Evolutionary conservation across 2,113 vertebrate species (phyloP).

Genomic region (Charina bottae): DNA sequence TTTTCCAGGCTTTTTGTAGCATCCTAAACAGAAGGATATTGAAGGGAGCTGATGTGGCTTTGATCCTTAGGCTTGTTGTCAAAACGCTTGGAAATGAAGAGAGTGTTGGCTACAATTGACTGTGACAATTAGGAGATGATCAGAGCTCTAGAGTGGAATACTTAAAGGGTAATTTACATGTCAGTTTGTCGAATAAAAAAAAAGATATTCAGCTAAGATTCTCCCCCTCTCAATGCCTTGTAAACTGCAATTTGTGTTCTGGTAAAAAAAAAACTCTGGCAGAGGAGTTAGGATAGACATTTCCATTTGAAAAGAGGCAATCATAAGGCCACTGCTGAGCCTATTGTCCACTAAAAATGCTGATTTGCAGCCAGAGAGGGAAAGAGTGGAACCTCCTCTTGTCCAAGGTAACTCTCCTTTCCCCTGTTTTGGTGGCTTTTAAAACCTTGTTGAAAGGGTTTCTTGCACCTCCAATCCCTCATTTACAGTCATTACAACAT

Average conservation of each 20-base stretch:
- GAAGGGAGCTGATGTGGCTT: slow-evolving; percentile 88
- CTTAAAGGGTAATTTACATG: slow-evolving; percentile 99
- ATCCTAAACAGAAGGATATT: slow-evolving; percentile 85
- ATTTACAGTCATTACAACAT: slow-evolving; percentile 76
- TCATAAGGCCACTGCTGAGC: slow-evolving; percentile 96
- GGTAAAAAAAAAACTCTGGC: slow-evolving; percentile 83
- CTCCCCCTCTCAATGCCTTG: slow-evolving; percentile 85
- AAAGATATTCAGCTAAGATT: slow-evolving; percentile 91
- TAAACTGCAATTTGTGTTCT: slow-evolving; percentile 99
- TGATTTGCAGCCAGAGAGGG: slow-evolving; percentile 90
- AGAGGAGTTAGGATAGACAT: slow-evolving; percentile 92
- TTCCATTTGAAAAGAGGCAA: slow-evolving; percentile 99
- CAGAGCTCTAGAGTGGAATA: slow-evolving; percentile 92
- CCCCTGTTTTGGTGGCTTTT: slow-evolving; percentile 68
- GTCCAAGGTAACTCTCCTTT: slow-evolving; percentile 79
- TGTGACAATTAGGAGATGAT: slow-evolving; percentile 99
- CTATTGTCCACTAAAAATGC: slow-evolving; percentile 93
- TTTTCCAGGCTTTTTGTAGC: slow-evolving; percentile 80
- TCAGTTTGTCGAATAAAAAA: slow-evolving; percentile 93
- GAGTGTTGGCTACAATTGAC: slow-evolving; percentile 99
- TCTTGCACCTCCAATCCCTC: slow-evolving; percentile 74
- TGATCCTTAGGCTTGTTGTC: slow-evolving; percentile 95
- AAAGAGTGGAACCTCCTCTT: slow-evolving; percentile 80
- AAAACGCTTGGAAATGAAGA: slow-evolving; percentile 95
- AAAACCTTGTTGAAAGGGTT: slow-evolving; percentile 70